Base-by-base conservation (phyloP, 2,888 invertebrate species). In the Muschampia plurimacula region DNA sequence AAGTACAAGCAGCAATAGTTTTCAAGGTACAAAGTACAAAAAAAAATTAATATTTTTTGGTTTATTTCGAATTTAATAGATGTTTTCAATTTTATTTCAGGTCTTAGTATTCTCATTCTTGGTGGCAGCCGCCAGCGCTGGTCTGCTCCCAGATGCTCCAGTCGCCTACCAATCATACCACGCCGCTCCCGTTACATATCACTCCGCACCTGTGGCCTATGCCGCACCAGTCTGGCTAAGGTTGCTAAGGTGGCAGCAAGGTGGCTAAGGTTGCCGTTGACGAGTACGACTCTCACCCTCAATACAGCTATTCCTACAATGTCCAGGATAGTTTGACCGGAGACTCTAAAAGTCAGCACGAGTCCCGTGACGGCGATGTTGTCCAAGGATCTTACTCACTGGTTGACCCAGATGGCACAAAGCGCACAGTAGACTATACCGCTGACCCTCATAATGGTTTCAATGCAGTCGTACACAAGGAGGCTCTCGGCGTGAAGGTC, bases 381-480 rank as follows among this genome's bases (percentile, higher is more conserved):
- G 96, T 96, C 22, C 96, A 96, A 80, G 96, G 96, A 5, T 95
- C 92, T 74, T 96, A 96, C 86, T 95, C 95, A 2, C 84, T 96
- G 5, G 92, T 95, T 1, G 96, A 96, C 78, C 95, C 96, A 0
- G 96, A 96, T 81, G 96, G 96, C 77, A 95, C 96, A 0, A 90
- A 96, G 68, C 95, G 93, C 63, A 92, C 95, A 75, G 96, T 96
- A 4, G 96, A 96, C 78, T 96, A 96, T 86, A 96, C 95, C 9
- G 96, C 96, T 8, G 96, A 96, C 82, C 95, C 96, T n/a, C 90
- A 95, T 73, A 96, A 96, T 80, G 96, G 96, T 6, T 96, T 96
- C 89, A 96, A 96, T 86, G 96, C 96, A 12, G 95, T 96, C 52
- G 96, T 96, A 0, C 96, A 96, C 86, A 95, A 95, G 82, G 95